Base-by-base conservation (phyloP, 1,140 invertebrate genomes). In the Pachypeltis micranthus region DNA sequence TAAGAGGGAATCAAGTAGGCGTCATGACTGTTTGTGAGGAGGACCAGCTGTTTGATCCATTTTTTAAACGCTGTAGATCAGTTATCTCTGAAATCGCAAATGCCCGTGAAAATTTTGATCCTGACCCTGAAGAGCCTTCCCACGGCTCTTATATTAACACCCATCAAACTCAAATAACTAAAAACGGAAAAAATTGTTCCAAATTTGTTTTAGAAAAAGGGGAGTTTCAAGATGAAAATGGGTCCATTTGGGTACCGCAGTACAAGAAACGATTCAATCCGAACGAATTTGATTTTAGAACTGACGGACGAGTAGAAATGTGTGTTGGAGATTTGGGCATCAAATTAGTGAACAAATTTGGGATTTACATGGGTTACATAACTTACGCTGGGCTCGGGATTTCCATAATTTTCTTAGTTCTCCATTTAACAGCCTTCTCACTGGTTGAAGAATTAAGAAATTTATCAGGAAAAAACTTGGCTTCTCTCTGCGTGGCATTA, bases 401-500 rank as follows among this genome's bases (percentile, higher is more conserved):
- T 1, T 81, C 80, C 0, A 73, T 78, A 44, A 63, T 79, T 10
- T 80, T 75, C 64, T 67, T 81, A 0, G 47, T 76, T 23, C 61
- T 78, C 3, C 80, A 81, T 69, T 66, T 81, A 0, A 66, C 74
- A 4, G 75, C 74, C 0, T 79, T 78, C 61, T 59, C 70, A 2
- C 47, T 78, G 0, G 73, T 79, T 2, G 71, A 77, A 0, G 78
- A 80, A 34, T 67, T 80, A 21, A 71, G 74, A 39, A 80, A 80
- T 68, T 68, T 80, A 10, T 79, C 78, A 1, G 79, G 78, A 25
- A 79, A 78, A 64, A 79, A 80, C 68, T 67, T 81, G 25, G 77
- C 77, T 1, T 79, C 76, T 0, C 70, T 80, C 2, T 77, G 75
- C 58, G 63, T 76, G 1, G 71, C 77, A 0, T 68, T 81, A 0